phyloP scores from a whole-genome alignment of 2,797 vertebrate species.

The Clarias fuscus region DNA sequence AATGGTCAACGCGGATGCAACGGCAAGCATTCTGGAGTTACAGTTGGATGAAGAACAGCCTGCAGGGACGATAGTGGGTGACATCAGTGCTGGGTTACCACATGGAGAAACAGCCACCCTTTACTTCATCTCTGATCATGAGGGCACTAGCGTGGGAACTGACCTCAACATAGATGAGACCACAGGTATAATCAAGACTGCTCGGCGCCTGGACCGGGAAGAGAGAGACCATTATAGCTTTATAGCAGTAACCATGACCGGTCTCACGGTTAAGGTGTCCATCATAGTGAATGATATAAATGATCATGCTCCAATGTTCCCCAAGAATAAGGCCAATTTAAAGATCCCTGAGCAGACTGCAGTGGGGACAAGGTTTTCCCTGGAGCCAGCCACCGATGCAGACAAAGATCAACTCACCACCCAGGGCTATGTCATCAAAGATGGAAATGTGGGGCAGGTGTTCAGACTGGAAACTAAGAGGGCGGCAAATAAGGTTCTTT shows the following conservation, averaged over 20 bases:
- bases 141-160: constrained; percentile 84
- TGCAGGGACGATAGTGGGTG: constrained; percentile 89
- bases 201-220: constrained; percentile 87
- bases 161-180: constrained; percentile 92
- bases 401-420: constrained; percentile 87
- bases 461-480: constrained; percentile 89
- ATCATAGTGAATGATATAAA: constrained; percentile 93
- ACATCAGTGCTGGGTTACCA: constrained; percentile 91
- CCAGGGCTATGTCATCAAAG: constrained; percentile 89
- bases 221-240: constrained; percentile 90
- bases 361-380: constrained; percentile 85
- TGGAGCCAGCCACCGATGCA: constrained; percentile 89
- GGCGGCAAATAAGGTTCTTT: constrained; percentile 81
- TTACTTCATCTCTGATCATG: constrained; percentile 96
- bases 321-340: constrained; percentile 75
- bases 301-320: constrained; percentile 88
- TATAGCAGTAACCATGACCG: constrained; percentile 92
- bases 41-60: constrained; percentile 96
- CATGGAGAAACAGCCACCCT: constrained; percentile 82
- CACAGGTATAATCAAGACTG: constrained; percentile 91
- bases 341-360: constrained; percentile 92
- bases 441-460: constrained; percentile 85
- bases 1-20: constrained; percentile 68
- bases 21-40: constrained; percentile 79
- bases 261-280: constrained; percentile 87